Evolutionary conservation across 2,113 vertebrate species (phyloP).

Genomic region (Thunnus thynnus): DNA sequence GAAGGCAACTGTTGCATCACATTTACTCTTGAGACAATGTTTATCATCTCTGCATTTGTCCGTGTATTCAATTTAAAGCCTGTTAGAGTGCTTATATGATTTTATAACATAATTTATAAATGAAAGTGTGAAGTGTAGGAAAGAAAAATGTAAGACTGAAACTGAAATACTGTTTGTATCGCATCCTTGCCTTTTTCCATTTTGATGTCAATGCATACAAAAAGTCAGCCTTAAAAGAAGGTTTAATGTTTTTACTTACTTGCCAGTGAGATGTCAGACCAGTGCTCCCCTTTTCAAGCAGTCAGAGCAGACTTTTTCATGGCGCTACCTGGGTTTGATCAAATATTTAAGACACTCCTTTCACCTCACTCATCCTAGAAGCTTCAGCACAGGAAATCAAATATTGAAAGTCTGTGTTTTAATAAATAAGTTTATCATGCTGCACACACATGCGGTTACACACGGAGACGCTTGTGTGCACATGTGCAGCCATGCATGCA

Average conservation of each 20-base stretch:
- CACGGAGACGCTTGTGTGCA: neutral
- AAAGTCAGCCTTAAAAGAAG: neutral
- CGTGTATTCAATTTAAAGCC: neutral
- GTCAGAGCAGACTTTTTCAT: slow-evolving; percentile 15
- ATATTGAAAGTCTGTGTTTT: slow-evolving; percentile 59
- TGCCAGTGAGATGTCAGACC: neutral
- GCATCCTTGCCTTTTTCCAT: neutral
- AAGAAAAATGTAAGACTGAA: no score
- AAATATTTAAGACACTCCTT: slow-evolving; percentile 62
- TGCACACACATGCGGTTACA: slow-evolving; percentile 27
- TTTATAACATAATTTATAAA: neutral
- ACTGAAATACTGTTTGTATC: neutral
- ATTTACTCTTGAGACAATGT: neutral
- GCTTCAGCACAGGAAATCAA: slow-evolving; percentile 55
- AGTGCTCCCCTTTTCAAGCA: neutral
- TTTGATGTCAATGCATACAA: neutral
- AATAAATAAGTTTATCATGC: slow-evolving; percentile 36
- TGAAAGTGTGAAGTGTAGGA: no score
- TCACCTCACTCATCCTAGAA: slow-evolving; percentile 50
- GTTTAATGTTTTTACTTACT: neutral
- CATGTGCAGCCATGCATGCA: slow-evolving; percentile 12
- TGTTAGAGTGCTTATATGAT: neutral
- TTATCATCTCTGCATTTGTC: neutral
- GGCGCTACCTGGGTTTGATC: slow-evolving; percentile 52
- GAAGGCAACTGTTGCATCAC: neutral